Base-by-base conservation (phyloP, 2,888 invertebrate species). In the Poecilobothrus nobilitatus region DNA sequence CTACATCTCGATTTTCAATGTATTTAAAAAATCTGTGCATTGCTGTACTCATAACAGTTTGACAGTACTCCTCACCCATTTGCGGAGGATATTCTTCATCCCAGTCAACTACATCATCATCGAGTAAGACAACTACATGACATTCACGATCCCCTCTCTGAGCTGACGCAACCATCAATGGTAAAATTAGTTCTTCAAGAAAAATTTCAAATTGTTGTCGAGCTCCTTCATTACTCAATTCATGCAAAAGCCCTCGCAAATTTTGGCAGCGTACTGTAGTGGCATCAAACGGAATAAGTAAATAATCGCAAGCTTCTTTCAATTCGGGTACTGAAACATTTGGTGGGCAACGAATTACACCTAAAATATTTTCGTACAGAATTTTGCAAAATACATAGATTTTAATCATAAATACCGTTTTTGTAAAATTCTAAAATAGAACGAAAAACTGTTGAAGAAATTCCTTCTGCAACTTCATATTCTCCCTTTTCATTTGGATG, bases 1-100 rank as follows among this genome's bases (percentile, higher is more conserved):
- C 99, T 8, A 99, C 98, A 80, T 99, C 99, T 67, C 99, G 86
- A 80, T 99, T 99, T 82, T 99, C 99, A 72, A 99, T 97, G 82
- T 99, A 99, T 80, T 98, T 98, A 85, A 99, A 99, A 85, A 98
- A 99, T 73, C 97, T 87, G 81, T 97, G 96, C 86, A 98, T 90
- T 63, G 94, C 92, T 6, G 97, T 97, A 77, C 94, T 95, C 78
- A 94, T 90, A 66, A 98, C 94, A 70, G 97, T 97, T 84, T 97
- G 97, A 66, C 95, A 94, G 82, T 98, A 96, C 83, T 99, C 97
- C 78, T 97, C 98, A 9, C 98, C 98, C 95, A 98, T 98, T 83
- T 97, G 97, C 0, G 99, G 99, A 0, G 99, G 99, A 82, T 95
- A 98, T 80, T 98, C 94, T 78, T 97, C 96, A 79, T 99, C 99